Evolutionary conservation across 2,888 invertebrate genomes (phyloP).

Genomic region (Orchesella flavescens): DNA sequence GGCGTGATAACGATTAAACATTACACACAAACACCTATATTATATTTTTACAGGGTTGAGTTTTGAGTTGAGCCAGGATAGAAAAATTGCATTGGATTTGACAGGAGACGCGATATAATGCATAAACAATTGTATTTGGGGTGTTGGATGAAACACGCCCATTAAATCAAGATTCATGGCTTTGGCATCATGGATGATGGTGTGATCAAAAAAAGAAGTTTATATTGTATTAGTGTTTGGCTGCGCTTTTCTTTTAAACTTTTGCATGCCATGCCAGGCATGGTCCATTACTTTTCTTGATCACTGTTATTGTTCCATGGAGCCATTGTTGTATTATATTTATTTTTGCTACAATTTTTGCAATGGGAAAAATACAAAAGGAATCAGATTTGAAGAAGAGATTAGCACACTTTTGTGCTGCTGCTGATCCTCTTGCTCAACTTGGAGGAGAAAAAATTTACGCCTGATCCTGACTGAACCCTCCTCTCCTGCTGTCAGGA

Average conservation of each 20-base stretch:
- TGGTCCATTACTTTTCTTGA: conserved; percentile 29
- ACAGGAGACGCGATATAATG: conserved; percentile 8
- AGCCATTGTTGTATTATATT: no score
- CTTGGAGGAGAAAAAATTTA: no score
- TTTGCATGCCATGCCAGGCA: no score
- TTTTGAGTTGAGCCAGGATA: not conserved
- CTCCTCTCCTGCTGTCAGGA: no score
- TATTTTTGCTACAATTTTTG: no score
- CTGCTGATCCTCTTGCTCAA: no score
- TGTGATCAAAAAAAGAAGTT: not conserved
- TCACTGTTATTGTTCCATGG: not conserved
- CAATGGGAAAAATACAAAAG: not conserved
- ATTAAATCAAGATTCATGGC: conserved; percentile 51
- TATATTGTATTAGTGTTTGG: not conserved
- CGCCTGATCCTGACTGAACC: no score
- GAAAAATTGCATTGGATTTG: conserved; percentile 34
- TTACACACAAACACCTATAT: no score
- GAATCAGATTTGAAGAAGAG: conserved; percentile 38
- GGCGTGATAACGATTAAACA: no score
- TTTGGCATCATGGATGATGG: no score
- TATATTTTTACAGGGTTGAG: no score
- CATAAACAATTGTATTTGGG: conserved; percentile 25
- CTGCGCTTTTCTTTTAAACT: conserved; percentile 21
- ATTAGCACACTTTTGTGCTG: conserved; percentile 29
- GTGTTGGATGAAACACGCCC: conserved; percentile 60